Base-by-base conservation (phyloP, 2,113 vertebrate species). In the Elephantulus edwardii region DNA sequence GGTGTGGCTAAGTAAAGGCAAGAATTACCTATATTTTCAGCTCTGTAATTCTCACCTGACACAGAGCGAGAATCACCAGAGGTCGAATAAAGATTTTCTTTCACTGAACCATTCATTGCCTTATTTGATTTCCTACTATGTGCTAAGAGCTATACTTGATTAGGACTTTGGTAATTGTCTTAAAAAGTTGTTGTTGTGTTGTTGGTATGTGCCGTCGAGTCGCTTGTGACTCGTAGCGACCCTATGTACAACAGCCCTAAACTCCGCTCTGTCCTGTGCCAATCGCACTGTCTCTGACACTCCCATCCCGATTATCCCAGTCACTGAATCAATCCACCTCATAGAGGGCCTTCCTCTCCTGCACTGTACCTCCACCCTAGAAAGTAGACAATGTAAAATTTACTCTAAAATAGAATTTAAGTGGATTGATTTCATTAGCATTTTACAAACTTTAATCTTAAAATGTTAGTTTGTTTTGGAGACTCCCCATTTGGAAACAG, bases 361-460 rank as follows among this genome's bases (percentile, higher is more conserved):
- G n/a, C n/a, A n/a, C n/a, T n/a, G n/a, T n/a, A n/a, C n/a, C n/a
- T n/a, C n/a, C n/a, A n/a, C n/a, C n/a, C n/a, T 83, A 89, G 35
- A 26, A 93, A 94, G 52, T 0, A 64, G 52, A 35, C 62, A 83
- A 58, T 56, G 16, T 46, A 88, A 77, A 85, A 85, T 60, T 77
- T 44, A 78, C 5, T 90, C 1, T 40, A 38, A 62, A 33, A 80
- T 60, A 89, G 33, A 89, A 68, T 38, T 80, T 86, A 7, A 70
- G 5, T 44, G 46, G 40, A 40, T 0, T 78, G 48, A 76, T 83
- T 94, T 72, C 24, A 70, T 75, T 24, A 91, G 8, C 64, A 83
- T 79, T 90, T 94, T 83, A 90, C 0, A 85, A 20, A 78, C 24
- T 6, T 88, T 70, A 88, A 92, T 68, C 35, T 76, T 83, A 13